Evolutionary conservation across 2,113 vertebrate genomes (phyloP).

Genomic region (Macrotus californicus): DNA sequence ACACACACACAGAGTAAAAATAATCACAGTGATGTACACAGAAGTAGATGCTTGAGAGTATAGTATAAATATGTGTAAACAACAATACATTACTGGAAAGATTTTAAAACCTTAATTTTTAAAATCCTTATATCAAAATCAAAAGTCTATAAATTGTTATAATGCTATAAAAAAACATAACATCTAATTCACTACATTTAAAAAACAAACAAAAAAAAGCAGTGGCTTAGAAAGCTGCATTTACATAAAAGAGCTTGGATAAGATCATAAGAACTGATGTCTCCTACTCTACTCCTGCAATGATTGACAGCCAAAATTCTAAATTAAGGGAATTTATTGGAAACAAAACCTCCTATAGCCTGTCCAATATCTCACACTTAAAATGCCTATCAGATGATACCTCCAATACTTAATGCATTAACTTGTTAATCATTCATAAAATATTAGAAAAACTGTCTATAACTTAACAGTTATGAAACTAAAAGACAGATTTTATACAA

Average conservation of each 20-base stretch:
- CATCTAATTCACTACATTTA: background rate
- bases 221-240: background rate
- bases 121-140: background rate
- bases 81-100: slow-evolving; percentile 13
- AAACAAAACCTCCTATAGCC: background rate
- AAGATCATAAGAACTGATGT: background rate
- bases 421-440: slow-evolving; percentile 12
- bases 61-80: background rate
- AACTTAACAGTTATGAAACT: background rate
- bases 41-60: background rate
- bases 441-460: background rate
- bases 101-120: background rate
- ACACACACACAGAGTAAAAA: background rate
- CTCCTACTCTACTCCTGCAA: background rate
- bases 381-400: background rate
- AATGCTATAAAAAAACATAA: background rate
- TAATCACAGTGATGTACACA: background rate
- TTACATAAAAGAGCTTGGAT: background rate
- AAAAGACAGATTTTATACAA: background rate
- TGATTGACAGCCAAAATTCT: background rate
- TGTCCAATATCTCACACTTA: background rate
- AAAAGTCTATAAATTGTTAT: background rate
- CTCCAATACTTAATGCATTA: background rate
- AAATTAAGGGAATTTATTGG: background rate
- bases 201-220: background rate